phyloP scores from a whole-genome alignment of 2,888 invertebrate species.

The Helleia helle region DNA sequence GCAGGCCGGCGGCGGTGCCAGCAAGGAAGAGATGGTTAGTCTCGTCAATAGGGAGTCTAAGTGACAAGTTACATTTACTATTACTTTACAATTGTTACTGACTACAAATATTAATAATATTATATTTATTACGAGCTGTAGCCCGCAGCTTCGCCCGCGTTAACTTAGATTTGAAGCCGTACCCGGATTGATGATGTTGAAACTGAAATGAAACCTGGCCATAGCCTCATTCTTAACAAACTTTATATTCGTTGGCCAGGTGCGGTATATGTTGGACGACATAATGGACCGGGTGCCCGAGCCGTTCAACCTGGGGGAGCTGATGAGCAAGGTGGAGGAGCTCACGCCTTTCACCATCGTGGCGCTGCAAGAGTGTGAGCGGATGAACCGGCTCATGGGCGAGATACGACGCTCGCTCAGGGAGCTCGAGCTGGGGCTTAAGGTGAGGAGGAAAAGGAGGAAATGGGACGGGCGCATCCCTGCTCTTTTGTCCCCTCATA shows the following conservation, averaged over 20 bases:
- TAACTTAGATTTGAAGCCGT: no score
- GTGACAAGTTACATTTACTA: neutral
- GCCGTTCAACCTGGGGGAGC: conserved; percentile 88
- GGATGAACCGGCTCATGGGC: conserved; percentile 91
- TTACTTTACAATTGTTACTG: neutral
- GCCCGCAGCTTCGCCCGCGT: no score
- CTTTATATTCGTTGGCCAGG: no score
- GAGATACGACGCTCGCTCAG: conserved; percentile 87
- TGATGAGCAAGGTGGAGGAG: conserved; percentile 91
- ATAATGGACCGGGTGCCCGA: conserved; percentile 91
- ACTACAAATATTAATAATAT: no score
- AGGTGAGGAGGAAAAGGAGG: no score
- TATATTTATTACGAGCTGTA: no score
- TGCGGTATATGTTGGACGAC: conserved; percentile 85
- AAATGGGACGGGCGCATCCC: no score
- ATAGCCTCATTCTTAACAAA: no score
- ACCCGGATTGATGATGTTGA: no score
- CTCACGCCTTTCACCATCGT: conserved; percentile 93
- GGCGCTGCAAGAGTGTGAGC: conserved; percentile 93
- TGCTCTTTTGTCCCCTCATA: no score
- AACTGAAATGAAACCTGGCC: no score
- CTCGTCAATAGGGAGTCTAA: neutral
- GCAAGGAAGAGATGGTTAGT: conserved; percentile 85
- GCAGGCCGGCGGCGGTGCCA: conserved; percentile 79
- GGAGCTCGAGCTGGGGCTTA: conserved; percentile 91